Evolutionary conservation across 2,888 invertebrate genomes (phyloP), one percentile per base, ranked within the genome.

Genomic region (Julus scandinavius): DNA sequence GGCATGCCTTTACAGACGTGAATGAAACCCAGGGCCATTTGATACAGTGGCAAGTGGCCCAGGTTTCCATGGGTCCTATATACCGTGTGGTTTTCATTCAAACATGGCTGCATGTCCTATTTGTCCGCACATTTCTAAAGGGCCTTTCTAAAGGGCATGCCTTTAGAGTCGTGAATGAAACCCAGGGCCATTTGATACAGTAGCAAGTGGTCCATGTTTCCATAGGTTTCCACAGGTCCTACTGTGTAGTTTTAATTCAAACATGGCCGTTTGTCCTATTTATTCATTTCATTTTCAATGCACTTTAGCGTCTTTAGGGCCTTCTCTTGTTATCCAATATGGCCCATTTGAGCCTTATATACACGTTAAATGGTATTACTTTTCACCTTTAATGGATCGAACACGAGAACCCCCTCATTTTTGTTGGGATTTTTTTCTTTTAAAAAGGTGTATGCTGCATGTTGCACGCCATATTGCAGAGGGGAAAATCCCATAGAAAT

Each of bases 341-440:
- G 72, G 72, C 20, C 72, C 80, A 80, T 80, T 80, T 80, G 80
- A 38, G 29, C 80, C 80, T 13, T 29, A 72, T 72, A 29, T 4
- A 72, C 72, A 29, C 72, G 7, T 20, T 80, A 80, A 80, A 80
- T 80, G 80, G 38, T 54, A 54, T 54, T 54, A 13, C 54, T 72
- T 72, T 72, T 29, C n/a, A n/a, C 63, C 63, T 63, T 63, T 63
- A 63, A 63, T 63, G 63, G 63, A 63, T 63, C 63, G 63, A n/a
- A 63, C 63, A 63, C n/a, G 13, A n/a, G 63, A 63, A 63, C 29
- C 72, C 29, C 72, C 72, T 45, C 72, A 72, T 72, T 20, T 29
- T 45, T 45, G 45, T 45, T 5, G 29, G 11, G 6, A n/a, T 20
- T 80, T 38, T 80, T 13, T 80, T 11, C 80, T 80, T 17, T 17